Evolutionary conservation across 2,797 vertebrate genomes (phyloP).

Genomic region (Morus bassanus): DNA sequence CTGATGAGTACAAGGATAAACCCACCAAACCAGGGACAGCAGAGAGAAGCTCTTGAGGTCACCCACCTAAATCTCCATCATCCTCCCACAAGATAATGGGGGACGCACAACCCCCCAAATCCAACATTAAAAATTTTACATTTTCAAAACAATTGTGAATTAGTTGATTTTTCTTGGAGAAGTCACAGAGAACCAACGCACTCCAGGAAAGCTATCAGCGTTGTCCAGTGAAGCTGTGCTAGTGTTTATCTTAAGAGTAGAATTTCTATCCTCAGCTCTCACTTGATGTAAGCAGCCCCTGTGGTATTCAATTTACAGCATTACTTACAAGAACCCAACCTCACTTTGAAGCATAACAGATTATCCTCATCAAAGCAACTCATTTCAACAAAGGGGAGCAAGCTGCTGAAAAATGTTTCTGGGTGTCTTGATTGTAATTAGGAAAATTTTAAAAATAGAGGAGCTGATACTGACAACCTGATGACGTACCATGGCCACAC

Average conservation of each 20-base stretch:
- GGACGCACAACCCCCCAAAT: not conserved
- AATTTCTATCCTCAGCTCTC: not conserved
- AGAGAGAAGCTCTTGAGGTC: not conserved
- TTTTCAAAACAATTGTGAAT: not conserved
- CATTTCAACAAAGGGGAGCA: not conserved
- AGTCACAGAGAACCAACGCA: fast-evolving
- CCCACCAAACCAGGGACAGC: not conserved
- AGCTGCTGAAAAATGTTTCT: not conserved
- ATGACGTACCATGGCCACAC: not conserved
- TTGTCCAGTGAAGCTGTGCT: not conserved
- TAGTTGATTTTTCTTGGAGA: not conserved
- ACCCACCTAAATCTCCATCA: not conserved
- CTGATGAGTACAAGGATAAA: not conserved
- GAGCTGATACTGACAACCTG: not conserved
- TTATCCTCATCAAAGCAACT: constrained; percentile 14
- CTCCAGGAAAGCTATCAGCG: not conserved
- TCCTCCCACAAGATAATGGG: not conserved
- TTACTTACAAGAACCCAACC: not conserved
- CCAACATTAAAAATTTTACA: not conserved
- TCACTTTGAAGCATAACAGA: constrained; percentile 10
- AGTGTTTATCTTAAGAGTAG: not conserved
- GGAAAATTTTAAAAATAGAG: not conserved
- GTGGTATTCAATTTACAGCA: not conserved
- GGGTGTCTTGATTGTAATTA: not conserved
- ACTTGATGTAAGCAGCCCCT: fast-evolving